Conservation (phyloP, 2,797 vertebrate genomes). For the Sitta carolinensis region DNA sequence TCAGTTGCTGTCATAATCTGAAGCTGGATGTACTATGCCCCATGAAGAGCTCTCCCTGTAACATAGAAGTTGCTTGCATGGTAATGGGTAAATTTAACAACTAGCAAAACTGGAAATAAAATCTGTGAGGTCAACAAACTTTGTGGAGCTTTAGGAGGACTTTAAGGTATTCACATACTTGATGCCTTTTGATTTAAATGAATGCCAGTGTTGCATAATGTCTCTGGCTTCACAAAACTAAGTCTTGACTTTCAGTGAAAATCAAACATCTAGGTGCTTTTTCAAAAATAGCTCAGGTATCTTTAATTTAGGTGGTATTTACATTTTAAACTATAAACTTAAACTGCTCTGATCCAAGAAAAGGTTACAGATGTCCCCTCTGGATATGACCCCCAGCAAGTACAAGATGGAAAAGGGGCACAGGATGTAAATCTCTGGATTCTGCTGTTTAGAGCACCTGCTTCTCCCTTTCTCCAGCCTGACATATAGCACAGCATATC, state of each 20-base stretch:
- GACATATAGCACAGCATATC: neutral
- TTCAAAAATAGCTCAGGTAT: neutral
- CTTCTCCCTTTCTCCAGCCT: neutral
- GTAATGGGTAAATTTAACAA: neutral
- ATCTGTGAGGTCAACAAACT: neutral
- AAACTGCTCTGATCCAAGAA: neutral
- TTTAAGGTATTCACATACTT: neutral
- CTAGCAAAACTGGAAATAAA: neutral
- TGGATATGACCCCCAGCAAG: neutral
- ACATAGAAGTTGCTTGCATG: neutral
- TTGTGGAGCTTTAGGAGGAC: neutral
- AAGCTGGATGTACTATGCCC: neutral
- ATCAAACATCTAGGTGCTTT: neutral
- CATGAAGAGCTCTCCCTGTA: neutral
- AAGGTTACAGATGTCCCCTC: neutral
- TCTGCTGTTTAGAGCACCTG: neutral
- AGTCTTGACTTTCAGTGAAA: neutral
- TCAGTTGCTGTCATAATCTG: neutral
- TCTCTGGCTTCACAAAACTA: neutral
- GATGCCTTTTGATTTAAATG: neutral
- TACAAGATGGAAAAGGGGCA: fast-evolving
- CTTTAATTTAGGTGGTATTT: neutral
- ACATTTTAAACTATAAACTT: neutral
- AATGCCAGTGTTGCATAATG: fast-evolving
- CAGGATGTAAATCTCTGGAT: neutral